Evolutionary conservation across 2,113 vertebrate species (phyloP).

Genomic region (Anthoscopus minutus): DNA sequence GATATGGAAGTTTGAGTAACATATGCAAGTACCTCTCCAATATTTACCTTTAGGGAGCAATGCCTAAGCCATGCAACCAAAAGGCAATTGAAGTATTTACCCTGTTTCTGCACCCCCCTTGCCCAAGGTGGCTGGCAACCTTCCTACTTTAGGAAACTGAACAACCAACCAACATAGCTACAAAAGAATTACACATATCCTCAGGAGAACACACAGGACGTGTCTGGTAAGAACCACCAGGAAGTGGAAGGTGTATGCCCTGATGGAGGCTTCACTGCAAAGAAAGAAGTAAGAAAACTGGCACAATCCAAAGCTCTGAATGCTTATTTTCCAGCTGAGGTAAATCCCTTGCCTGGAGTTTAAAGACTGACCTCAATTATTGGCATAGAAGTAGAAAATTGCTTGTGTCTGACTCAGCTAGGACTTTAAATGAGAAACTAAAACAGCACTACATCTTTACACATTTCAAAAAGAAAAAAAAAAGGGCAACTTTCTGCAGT

Average conservation of each 20-base stretch:
- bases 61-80: not conserved
- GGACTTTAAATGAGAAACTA: not conserved
- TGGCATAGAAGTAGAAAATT: not conserved
- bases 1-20: not conserved
- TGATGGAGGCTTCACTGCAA: not conserved
- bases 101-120: not conserved
- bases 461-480: not conserved
- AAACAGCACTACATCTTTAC: not conserved
- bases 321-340: not conserved
- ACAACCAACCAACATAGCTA: not conserved
- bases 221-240: not conserved
- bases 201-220: not conserved
- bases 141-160: not conserved
- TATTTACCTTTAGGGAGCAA: not conserved
- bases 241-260: not conserved
- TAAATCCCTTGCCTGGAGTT: not conserved
- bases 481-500: not conserved
- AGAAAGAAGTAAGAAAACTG: not conserved
- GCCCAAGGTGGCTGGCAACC: not conserved
- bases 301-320: not conserved
- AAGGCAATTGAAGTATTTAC: not conserved
- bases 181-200: fast-evolving
- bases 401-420: not conserved
- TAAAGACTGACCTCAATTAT: not conserved
- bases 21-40: not conserved